Percentiles rank a stretch among this genome's conserved stretches.
phyloP scores from a whole-genome alignment of 2,113 vertebrate genomes.

The Trogon melanurus region DNA sequence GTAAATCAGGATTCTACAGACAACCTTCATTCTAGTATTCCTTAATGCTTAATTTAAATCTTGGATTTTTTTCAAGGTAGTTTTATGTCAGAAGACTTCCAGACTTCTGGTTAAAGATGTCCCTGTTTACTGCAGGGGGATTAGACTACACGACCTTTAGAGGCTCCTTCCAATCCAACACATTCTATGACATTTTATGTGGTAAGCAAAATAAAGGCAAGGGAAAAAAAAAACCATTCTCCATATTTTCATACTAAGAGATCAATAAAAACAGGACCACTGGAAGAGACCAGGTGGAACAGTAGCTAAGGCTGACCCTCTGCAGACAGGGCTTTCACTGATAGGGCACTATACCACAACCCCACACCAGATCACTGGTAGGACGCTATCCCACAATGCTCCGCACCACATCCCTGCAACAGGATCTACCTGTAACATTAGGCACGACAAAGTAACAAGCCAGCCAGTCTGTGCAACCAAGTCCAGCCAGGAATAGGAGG shows the following conservation, averaged over 20 bases:
- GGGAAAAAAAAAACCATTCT: neutral
- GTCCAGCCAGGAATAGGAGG: neutral
- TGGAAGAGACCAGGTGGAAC: neutral
- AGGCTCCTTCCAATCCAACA: too few relatives aligned
- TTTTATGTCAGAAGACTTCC: neutral
- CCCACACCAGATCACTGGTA: neutral
- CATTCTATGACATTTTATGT: too few relatives aligned
- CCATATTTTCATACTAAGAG: neutral
- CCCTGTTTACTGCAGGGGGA: too few relatives aligned
- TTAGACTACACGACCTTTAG: too few relatives aligned
- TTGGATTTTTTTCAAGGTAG: neutral
- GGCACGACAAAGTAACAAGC: neutral
- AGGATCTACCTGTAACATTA: too few relatives aligned
- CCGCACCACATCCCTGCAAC: neutral
- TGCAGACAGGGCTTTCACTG: neutral
- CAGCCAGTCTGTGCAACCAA: neutral
- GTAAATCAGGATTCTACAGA: neutral
- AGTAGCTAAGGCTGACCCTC: neutral
- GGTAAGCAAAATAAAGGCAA: neutral
- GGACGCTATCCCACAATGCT: neutral
- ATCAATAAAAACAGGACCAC: accelerated
- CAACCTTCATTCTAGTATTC: neutral
- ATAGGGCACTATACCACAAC: neutral
- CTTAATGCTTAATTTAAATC: neutral
- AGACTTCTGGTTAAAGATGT: neutral